A percentile compares a stretch with the other conserved stretches of the same genome.
Evolutionary conservation across 2,888 invertebrate species (phyloP).

Genomic region (Dicycla oo): DNA sequence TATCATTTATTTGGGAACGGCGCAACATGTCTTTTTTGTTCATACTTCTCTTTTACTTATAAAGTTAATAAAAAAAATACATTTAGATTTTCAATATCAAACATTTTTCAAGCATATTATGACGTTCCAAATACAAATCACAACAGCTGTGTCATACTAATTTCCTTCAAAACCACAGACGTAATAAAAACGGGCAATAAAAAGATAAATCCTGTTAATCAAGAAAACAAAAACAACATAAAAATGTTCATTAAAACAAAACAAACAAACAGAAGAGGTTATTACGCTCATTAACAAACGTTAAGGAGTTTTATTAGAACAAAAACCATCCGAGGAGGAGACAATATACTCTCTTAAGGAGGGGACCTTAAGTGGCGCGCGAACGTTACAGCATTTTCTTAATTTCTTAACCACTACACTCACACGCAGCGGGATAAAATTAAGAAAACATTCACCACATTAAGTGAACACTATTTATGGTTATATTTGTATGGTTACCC

Average conservation of each 20-base stretch:
- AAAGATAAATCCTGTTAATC: conserved; percentile 62
- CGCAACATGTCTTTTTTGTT: too few species aligned
- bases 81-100: too few species aligned
- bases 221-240: conserved; percentile 62
- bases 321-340: conserved; percentile 86
- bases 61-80: too few species aligned
- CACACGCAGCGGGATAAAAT: conserved; percentile 88
- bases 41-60: too few species aligned
- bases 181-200: conserved; percentile 49
- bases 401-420: conserved; percentile 88
- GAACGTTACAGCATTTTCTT: conserved; percentile 87
- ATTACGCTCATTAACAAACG: conserved; percentile 85
- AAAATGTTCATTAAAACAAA: conserved; percentile 68
- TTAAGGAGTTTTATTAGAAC: conserved; percentile 85
- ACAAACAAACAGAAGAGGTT: conserved; percentile 73
- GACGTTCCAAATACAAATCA: conserved; percentile 13
- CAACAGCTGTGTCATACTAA: conserved; percentile 9
- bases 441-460: conserved; percentile 89
- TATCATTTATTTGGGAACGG: too few species aligned
- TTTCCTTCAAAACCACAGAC: conserved; percentile 36
- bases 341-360: conserved; percentile 82
- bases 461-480: conserved; percentile 79
- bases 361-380: conserved; percentile 84
- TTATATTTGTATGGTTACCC: conserved; percentile 73
- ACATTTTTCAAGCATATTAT: too few species aligned